These are phyloP conservation scores for Scomber colias DNA, from an alignment of 2,113 vertebrate species.

Conservation along the genomic window DNA sequence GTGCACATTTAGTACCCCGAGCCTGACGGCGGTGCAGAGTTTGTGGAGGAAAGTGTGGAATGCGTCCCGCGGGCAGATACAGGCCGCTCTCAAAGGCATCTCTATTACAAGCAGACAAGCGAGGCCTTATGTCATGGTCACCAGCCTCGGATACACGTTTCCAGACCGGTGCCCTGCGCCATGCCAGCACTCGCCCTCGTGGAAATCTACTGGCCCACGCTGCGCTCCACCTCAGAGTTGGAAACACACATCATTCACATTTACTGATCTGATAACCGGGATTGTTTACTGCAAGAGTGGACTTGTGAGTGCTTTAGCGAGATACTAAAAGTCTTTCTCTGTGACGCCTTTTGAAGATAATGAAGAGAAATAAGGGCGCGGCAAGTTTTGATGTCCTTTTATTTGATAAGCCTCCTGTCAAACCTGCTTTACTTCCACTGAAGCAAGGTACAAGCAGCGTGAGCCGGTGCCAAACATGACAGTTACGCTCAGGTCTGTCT, in stretches of 20 bases:
- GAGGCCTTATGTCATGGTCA: conserved; percentile 77
- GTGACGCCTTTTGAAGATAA: conserved; percentile 36
- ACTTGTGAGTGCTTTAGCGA: neutral
- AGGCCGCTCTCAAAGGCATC: conserved; percentile 80
- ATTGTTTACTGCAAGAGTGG: conserved; percentile 11
- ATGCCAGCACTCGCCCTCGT: conserved; percentile 55
- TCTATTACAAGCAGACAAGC: conserved; percentile 82
- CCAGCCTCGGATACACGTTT: conserved; percentile 50
- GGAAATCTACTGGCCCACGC: conserved; percentile 77
- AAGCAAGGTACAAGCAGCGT: conserved; percentile 8
- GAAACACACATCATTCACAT: conserved; percentile 9
- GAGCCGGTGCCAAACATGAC: conserved; percentile 42
- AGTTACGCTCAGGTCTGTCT: conserved; percentile 52
- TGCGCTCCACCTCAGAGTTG: conserved; percentile 24
- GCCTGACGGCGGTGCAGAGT: conserved; percentile 62
- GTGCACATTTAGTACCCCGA: conserved; percentile 78
- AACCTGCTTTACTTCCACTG: conserved; percentile 27
- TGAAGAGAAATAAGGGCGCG: conserved; percentile 29
- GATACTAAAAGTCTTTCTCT: conserved; percentile 11
- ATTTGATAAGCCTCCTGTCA: conserved; percentile 51
- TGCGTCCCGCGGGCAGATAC: conserved; percentile 72
- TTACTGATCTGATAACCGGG: conserved; percentile 21
- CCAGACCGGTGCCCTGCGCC: conserved; percentile 50
- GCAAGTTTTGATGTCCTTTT: conserved; percentile 32
- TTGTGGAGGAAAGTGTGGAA: conserved; percentile 80